Percentiles rank a stretch among this genome's conserved stretches.
phyloP scores from a whole-genome alignment of 64 coral and sea anemone species.

The Actinia tenebrosa region DNA sequence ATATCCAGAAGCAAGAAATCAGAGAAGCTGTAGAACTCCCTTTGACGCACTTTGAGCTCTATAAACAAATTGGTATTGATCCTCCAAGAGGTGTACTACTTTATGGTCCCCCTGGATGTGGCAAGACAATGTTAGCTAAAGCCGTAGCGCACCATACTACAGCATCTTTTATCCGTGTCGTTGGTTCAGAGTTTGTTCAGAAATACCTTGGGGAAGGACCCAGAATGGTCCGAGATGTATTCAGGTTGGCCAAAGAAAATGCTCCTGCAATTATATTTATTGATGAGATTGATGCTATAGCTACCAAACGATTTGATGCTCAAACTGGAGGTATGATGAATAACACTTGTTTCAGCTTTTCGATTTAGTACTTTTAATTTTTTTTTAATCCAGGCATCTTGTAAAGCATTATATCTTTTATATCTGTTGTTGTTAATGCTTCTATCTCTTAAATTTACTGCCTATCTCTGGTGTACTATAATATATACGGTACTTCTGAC shows the following conservation, averaged over 20 bases:
- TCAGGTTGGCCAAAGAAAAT: slow-evolving; percentile 96
- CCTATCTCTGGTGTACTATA: too few species aligned
- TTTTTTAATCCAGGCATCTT: too few species aligned
- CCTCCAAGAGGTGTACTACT: slow-evolving; percentile 92
- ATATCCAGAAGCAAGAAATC: slow-evolving; percentile 99
- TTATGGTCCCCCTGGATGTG: slow-evolving; percentile 94
- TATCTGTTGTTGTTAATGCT: too few species aligned
- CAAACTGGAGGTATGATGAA: slow-evolving; percentile 94
- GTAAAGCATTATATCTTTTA: too few species aligned
- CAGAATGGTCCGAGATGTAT: slow-evolving; percentile 97
- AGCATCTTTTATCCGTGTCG: slow-evolving; percentile 94
- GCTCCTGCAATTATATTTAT: slow-evolving; percentile 98
- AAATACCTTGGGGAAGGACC: slow-evolving; percentile 99
- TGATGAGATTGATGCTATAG: slow-evolving; percentile 99
- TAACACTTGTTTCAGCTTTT: too few species aligned
- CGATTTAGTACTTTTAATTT: slow-evolving; percentile 16
- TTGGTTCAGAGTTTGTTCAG: slow-evolving; percentile 99
- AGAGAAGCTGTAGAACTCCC: slow-evolving; percentile 92
- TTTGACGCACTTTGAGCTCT: slow-evolving; percentile 98
- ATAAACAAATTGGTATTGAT: slow-evolving; percentile 99
- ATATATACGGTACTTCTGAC: too few species aligned
- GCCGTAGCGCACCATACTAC: slow-evolving; percentile 99
- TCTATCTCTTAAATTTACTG: too few species aligned
- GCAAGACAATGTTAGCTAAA: slow-evolving; percentile 99
- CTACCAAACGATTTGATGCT: slow-evolving; percentile 98